Percentiles rank a stretch among this genome's conserved stretches.
Evolutionary conservation across 92 coral and sea anemone species (phyloP).

Genomic region (Porites cylindrica): DNA sequence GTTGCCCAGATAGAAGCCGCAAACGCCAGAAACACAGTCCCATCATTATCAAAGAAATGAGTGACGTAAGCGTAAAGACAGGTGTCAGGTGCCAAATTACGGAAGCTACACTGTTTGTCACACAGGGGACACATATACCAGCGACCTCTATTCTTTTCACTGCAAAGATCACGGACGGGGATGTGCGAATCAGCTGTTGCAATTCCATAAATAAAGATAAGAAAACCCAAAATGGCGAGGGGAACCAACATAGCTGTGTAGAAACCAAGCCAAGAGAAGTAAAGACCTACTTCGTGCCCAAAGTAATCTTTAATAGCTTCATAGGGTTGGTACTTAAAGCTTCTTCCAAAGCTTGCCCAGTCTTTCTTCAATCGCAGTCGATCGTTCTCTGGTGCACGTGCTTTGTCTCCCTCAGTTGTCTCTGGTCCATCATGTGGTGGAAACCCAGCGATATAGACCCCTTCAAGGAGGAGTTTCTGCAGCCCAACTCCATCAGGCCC

Average conservation of each 20-base stretch:
- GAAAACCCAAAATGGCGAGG: slow-evolving; percentile 76
- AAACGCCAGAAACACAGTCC: slow-evolving; percentile 70
- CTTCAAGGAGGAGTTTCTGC: slow-evolving; percentile 61
- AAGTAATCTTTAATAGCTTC: slow-evolving; percentile 83
- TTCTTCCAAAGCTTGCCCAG: slow-evolving; percentile 89
- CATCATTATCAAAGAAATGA: slow-evolving; percentile 79
- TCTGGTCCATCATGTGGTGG: slow-evolving; percentile 87
- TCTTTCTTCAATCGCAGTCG: slow-evolving; percentile 83
- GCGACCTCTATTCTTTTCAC: slow-evolving; percentile 50
- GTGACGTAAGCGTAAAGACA: slow-evolving; percentile 67
- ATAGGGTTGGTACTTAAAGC: slow-evolving; percentile 88
- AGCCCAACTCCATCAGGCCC: slow-evolving; percentile 71
- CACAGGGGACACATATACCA: slow-evolving; percentile 97
- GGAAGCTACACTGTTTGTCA: slow-evolving; percentile 91
- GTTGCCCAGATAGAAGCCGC: slow-evolving; percentile 91
- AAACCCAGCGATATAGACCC: slow-evolving; percentile 66
- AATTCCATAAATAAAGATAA: slow-evolving; percentile 87
- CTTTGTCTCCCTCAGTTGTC: slow-evolving; percentile 36
- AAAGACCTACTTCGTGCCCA: slow-evolving; percentile 82
- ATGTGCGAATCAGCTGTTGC: slow-evolving; percentile 69
- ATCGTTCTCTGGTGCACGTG: slow-evolving; percentile 47
- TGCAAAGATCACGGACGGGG: slow-evolving; percentile 82
- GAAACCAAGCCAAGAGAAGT: slow-evolving; percentile 95
- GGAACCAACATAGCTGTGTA: slow-evolving; percentile 91
- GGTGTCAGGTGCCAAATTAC: slow-evolving; percentile 79